Base-by-base conservation (phyloP, 2,113 vertebrate genomes). In the Xenopus laevis region DNA sequence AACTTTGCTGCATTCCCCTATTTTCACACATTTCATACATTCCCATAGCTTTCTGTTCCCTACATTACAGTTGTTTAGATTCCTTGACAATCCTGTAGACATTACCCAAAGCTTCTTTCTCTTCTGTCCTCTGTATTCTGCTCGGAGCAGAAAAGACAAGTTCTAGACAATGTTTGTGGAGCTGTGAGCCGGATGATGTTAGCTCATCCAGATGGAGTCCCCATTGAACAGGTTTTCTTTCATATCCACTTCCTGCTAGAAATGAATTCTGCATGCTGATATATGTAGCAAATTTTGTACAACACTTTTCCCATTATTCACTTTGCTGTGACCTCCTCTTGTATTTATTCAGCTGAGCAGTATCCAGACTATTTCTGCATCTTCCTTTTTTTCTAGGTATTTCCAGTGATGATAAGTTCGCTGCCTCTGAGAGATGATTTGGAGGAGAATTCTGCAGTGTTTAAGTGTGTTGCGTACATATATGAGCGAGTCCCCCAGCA, bases 101-200 rank as follows among this genome's bases (percentile, higher is more conserved):
- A 94, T 74, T 95, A 91, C 71, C 90, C 92, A 13, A 89, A 90
- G 86, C 84, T 96, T 73, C 86, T 95, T 55, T 89, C 89, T 4
- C 79, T 94, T 52, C 91, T 96, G 71, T 87, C 92, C 16, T 91
- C 92, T 79, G 78, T 95, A 61, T 84, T 95, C 79, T 63, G 82
- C 0, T 91, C 88, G 71, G 93, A 96, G 80, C 79, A 83, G 0
- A 90, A 94, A 40, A 78, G 78, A 33, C 84, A 88, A 13, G 93
- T 95, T 46, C 89, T 89, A 6, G 94, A 96, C 86, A 96, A 96
- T 81, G 87, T 95, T 80, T 96, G 94, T 40, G 94, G 90, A 45
- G 94, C 94, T 17, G 87, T 96, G 3, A 92, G 93, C 78, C 89
- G 94, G 61, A 91, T 96, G 88, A 87, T 95, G 64, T 65, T 92